phyloP scores from a whole-genome alignment of 30 jellyfish, hydroid and myxozoan species.

The Hydra vulgaris region DNA sequence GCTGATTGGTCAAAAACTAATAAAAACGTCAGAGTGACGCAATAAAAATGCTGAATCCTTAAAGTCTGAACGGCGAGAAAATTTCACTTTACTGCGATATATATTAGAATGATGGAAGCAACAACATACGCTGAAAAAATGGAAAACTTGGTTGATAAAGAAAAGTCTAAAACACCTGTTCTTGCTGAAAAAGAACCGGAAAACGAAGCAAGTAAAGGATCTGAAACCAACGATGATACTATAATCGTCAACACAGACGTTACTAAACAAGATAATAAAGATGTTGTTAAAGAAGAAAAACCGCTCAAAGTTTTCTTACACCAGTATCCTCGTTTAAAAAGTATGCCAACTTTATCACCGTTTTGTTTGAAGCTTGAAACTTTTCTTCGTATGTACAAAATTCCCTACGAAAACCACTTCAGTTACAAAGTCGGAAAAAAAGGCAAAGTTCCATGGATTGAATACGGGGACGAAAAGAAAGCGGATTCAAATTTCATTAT shows the following conservation, averaged over 20 bases:
- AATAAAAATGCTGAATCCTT: too few species aligned
- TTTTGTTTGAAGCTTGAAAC: slow-evolving; percentile 91
- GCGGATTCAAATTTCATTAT: slow-evolving; percentile 73
- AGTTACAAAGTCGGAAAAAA: slow-evolving; percentile 75
- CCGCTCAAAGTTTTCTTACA: slow-evolving; percentile 72
- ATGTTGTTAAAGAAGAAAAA: slow-evolving; percentile 29
- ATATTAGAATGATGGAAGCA: background rate
- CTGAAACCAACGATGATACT: background rate
- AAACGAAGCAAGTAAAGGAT: background rate
- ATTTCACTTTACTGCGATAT: too few species aligned
- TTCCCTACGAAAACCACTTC: slow-evolving; percentile 76
- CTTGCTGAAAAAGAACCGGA: background rate
- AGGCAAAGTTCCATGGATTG: slow-evolving; percentile 95
- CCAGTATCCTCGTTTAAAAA: slow-evolving; percentile 83
- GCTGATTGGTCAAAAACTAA: background rate
- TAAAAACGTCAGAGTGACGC: background rate
- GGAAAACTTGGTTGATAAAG: background rate
- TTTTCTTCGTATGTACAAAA: slow-evolving; percentile 72
- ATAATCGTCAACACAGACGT: background rate
- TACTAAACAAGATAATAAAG: background rate
- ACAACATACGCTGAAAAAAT: background rate
- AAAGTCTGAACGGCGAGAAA: background rate
- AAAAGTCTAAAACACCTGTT: background rate
- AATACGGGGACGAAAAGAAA: slow-evolving; percentile 75
- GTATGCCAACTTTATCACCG: slow-evolving; percentile 57